Conservation (phyloP, 2,113 vertebrate genomes). For the Sebastes schlegelii region DNA sequence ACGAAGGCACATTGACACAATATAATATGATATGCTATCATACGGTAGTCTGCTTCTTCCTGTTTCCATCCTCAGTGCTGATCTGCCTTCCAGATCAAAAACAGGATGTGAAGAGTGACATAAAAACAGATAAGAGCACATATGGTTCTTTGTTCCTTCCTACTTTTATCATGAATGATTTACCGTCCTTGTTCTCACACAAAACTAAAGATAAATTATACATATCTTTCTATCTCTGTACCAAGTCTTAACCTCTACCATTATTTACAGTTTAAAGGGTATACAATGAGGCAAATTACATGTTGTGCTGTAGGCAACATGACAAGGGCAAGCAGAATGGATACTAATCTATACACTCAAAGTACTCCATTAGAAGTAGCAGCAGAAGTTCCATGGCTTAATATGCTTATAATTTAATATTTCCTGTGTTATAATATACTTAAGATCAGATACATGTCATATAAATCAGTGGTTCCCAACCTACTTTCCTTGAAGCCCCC, state of each 20-base stretch:
- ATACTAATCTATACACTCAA: not conserved
- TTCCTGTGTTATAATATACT: not conserved
- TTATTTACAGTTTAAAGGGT: slow-evolving; percentile 13
- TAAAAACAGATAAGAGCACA: not conserved
- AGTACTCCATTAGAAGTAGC: not conserved
- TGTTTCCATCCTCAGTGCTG: slow-evolving; percentile 8
- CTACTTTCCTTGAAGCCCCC: too few relatives aligned
- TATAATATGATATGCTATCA: not conserved
- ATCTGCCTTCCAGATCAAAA: slow-evolving; percentile 19
- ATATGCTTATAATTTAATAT: not conserved
- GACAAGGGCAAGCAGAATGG: not conserved
- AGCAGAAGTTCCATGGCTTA: not conserved
- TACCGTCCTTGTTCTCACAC: slow-evolving; percentile 9
- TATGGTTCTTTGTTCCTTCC: slow-evolving; percentile 6
- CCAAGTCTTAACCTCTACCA: not conserved
- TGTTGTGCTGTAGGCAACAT: not conserved
- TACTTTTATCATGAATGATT: slow-evolving; percentile 13
- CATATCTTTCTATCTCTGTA: not conserved
- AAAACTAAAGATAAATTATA: not conserved
- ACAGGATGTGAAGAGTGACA: not conserved
- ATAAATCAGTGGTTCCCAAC: too few relatives aligned
- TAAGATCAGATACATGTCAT: not conserved
- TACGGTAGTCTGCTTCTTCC: not conserved
- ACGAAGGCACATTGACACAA: not conserved
- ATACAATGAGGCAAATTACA: slow-evolving; percentile 27